phyloP scores from a whole-genome alignment of 2,797 vertebrate genomes.

The Gastrophryne carolinensis region DNA sequence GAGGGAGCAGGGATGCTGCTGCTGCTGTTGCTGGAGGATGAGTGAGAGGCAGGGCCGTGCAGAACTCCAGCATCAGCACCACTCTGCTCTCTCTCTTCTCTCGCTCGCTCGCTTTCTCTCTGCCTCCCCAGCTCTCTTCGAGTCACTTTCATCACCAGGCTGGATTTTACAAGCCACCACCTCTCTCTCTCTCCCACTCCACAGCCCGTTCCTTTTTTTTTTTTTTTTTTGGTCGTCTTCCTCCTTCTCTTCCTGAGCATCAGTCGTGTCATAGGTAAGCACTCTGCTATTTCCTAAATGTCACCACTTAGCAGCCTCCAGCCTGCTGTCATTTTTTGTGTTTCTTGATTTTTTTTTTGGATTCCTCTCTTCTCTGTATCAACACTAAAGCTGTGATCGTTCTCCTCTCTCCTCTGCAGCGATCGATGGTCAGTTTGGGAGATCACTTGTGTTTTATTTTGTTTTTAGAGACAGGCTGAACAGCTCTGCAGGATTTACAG shows the following conservation, averaged over 20 bases:
- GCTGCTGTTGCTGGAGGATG: conserved; percentile 82
- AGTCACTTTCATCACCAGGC: conserved; percentile 40
- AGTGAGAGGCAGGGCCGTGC: conserved; percentile 68
- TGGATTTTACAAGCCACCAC: conserved; percentile 42
- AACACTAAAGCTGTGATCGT: conserved; percentile 28
- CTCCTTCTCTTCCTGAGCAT: conserved; percentile 46
- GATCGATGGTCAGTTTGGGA: conserved; percentile 56
- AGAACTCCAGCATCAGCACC: conserved; percentile 71
- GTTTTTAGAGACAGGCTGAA: background rate
- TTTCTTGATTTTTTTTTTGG: background rate
- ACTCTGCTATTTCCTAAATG: conserved; percentile 30
- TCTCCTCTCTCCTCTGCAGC: conserved; percentile 59
- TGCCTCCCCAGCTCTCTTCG: conserved; percentile 67
- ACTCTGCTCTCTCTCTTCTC: too few relatives aligned
- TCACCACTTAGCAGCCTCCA: background rate
- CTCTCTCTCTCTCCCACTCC: conserved; percentile 22
- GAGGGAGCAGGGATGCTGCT: conserved; percentile 73
- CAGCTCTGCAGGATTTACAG: background rate
- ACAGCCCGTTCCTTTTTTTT: too few relatives aligned
- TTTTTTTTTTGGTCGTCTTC: background rate
- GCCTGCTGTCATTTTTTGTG: background rate
- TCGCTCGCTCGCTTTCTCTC: conserved; percentile 71
- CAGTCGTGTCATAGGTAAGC: conserved; percentile 67
- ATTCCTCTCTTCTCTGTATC: background rate
- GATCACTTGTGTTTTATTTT: background rate